Conservation (phyloP, 1,140 invertebrate genomes). For the Drosophila pandora region DNA sequence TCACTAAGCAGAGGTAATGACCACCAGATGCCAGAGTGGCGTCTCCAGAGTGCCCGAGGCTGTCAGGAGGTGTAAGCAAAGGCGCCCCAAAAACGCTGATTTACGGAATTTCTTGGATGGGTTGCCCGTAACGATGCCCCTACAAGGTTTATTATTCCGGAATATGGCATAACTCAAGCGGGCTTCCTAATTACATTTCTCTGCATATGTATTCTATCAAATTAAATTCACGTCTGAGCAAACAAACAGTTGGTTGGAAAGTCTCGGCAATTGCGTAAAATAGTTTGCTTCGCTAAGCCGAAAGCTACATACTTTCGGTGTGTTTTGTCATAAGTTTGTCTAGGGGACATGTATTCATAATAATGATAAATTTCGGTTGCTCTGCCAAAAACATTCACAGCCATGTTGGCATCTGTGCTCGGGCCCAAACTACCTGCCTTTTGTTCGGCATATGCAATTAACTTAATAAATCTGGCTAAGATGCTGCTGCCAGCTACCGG, state of each 20-base stretch:
- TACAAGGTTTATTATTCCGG: conserved; percentile 13
- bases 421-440: conserved; percentile 1
- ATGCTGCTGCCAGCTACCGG: conserved; percentile 13
- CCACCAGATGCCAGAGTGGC: background rate
- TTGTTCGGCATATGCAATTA: conserved; percentile 28
- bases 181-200: conserved; percentile 25
- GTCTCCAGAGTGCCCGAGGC: background rate
- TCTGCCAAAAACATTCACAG: conserved; percentile 17
- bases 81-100: conserved; percentile 9
- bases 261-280: conserved; percentile 39
- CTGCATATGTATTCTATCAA: conserved; percentile 13
- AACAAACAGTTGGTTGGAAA: conserved; percentile 20
- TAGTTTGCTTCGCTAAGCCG: conserved; percentile 22
- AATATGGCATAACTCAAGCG: background rate
- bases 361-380: conserved; percentile 30
- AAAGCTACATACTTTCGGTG: conserved; percentile 18
- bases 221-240: conserved; percentile 35
- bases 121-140: background rate
- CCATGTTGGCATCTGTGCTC: conserved; percentile 9
- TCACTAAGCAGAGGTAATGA: background rate
- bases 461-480: conserved; percentile 24
- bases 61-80: background rate
- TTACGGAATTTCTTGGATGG: background rate
- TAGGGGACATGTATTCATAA: conserved; percentile 24
- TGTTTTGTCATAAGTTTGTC: conserved; percentile 7